These are phyloP conservation scores for Dipodomys ordii DNA, from an alignment of 2,113 vertebrate species.

Conservation along the genomic window DNA sequence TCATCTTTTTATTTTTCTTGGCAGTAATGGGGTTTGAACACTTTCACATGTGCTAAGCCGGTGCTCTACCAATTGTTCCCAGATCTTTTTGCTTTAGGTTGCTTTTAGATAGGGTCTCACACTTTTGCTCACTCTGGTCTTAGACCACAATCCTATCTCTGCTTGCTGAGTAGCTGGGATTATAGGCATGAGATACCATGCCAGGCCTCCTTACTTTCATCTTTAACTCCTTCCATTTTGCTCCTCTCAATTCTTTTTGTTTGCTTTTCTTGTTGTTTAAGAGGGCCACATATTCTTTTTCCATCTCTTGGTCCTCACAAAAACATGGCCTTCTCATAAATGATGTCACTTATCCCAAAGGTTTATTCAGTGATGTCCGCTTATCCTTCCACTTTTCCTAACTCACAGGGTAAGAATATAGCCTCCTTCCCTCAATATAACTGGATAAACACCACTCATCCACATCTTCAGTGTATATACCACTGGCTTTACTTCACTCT, in stretches of 20 bases:
- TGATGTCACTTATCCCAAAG: not conserved
- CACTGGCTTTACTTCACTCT: not conserved
- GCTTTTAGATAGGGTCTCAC: no score
- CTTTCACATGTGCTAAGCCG: no score
- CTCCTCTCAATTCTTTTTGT: not conserved
- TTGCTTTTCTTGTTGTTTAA: not conserved
- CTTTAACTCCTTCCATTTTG: not conserved
- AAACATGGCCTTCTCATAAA: constrained; percentile 10
- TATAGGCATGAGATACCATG: no score
- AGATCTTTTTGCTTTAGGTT: no score
- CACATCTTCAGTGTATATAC: not conserved
- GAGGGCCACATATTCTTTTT: not conserved
- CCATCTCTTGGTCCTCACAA: not conserved
- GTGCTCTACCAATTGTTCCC: no score
- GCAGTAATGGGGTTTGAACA: no score
- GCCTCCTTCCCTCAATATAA: not conserved
- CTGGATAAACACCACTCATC: not conserved
- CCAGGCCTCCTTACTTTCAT: not conserved
- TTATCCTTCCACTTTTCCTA: not conserved
- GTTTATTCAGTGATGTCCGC: not conserved
- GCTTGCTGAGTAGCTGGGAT: no score
- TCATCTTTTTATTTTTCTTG: not conserved
- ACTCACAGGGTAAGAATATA: not conserved
- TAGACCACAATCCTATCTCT: no score
- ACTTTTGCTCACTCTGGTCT: no score